A percentile compares a stretch with the other conserved stretches of the same genome.
Evolutionary conservation across 2,113 vertebrate genomes (phyloP).

Genomic region (Tinamus guttatus): DNA sequence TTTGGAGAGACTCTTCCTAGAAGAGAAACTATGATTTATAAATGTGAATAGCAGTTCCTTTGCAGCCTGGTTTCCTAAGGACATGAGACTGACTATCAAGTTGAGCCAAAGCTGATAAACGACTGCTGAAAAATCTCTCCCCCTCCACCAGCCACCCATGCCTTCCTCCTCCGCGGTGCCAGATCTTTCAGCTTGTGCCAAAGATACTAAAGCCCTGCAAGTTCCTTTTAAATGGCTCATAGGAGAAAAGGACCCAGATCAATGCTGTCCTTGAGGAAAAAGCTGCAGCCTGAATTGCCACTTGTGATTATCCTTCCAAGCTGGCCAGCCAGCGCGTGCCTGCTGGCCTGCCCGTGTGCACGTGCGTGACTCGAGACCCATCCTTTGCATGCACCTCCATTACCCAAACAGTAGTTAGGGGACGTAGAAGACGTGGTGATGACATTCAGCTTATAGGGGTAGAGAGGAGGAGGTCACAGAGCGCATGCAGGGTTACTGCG

Average conservation of each 20-base stretch:
- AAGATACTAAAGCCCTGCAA: neutral
- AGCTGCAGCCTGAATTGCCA: neutral
- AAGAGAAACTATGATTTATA: neutral
- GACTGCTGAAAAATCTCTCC: neutral
- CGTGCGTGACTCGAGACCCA: neutral
- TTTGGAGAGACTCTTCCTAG: neutral
- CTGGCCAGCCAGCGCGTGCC: neutral
- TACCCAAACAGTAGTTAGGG: neutral
- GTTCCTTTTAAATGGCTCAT: neutral
- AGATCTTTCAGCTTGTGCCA: neutral
- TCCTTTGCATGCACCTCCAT: fast-evolving
- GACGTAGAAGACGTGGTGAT: neutral
- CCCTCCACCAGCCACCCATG: neutral
- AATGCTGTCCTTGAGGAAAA: neutral
- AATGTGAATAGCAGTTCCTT: conserved; percentile 16
- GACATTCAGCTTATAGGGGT: neutral
- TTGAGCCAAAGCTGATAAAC: neutral
- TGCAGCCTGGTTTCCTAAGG: conserved; percentile 19
- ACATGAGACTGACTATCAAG: neutral
- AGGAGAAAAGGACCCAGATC: neutral
- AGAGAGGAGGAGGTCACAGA: neutral
- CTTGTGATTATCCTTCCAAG: neutral
- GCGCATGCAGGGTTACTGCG: neutral
- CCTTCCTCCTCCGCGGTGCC: neutral
- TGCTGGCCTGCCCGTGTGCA: neutral